Percentiles rank a stretch among this genome's conserved stretches.
Conservation (phyloP, 2,888 invertebrate genomes). For the Nomada flava region DNA sequence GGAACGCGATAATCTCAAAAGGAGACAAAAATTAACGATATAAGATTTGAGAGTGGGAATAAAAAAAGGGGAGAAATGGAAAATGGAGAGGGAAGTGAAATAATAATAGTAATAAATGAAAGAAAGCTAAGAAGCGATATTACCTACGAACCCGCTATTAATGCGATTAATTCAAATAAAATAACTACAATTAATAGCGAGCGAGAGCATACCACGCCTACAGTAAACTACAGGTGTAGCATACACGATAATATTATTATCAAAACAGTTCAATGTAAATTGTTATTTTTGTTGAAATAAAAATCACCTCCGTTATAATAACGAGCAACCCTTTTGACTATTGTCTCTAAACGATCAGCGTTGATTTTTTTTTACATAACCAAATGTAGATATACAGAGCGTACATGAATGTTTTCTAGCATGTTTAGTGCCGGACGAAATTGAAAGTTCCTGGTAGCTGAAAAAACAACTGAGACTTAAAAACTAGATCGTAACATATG, state of each 20-base stretch:
- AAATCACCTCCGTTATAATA: constrained; percentile 83
- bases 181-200: constrained; percentile 80
- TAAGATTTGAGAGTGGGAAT: constrained; percentile 1
- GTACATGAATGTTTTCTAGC: constrained; percentile 10
- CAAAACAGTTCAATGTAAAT: constrained; percentile 84
- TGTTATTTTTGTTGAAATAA: constrained; percentile 85
- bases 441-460: constrained; percentile 5
- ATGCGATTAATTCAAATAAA: constrained; percentile 75
- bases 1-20: constrained; percentile 44
- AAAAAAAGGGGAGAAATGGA: neutral
- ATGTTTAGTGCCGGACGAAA: neutral
- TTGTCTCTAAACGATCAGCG: neutral
- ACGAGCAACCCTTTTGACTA: constrained; percentile 35
- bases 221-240: constrained; percentile 82
- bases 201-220: constrained; percentile 82
- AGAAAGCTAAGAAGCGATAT: constrained; percentile 71
- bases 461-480: neutral
- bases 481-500: neutral
- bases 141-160: constrained; percentile 71
- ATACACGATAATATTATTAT: constrained; percentile 83
- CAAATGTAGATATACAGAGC: constrained; percentile 22
- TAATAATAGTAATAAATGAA: constrained; percentile 47
- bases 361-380: neutral
- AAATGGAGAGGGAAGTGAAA: constrained; percentile 3
- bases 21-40: constrained; percentile 45